These are phyloP conservation scores for Erinaceus europaeus DNA, from an alignment of 2,113 vertebrate species.

Conservation along the genomic window DNA sequence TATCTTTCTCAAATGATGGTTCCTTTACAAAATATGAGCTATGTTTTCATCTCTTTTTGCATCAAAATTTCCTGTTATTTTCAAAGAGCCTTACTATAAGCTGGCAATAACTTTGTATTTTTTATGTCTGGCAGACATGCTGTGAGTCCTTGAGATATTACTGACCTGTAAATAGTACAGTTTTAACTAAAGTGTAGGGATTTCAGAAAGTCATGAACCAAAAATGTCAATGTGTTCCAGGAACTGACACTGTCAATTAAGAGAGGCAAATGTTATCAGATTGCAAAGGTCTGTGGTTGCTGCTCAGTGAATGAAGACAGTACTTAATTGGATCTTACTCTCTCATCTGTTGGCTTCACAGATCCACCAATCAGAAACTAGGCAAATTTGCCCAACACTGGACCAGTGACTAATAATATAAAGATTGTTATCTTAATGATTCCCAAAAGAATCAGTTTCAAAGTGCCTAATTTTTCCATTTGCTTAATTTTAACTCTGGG, in stretches of 20 bases:
- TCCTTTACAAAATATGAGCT: neutral
- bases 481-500: neutral
- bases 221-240: neutral
- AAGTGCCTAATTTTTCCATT: neutral
- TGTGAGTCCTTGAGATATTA: neutral
- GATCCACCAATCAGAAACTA: neutral
- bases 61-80: neutral
- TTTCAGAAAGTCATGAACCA: conserved; percentile 10
- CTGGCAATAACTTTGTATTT: conserved; percentile 19
- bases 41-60: neutral
- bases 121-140: conserved; percentile 13
- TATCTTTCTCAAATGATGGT: neutral
- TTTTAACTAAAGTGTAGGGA: conserved; percentile 4
- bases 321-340: neutral
- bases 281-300: neutral
- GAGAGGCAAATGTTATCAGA: neutral
- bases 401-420: neutral
- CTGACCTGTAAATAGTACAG: conserved; percentile 48
- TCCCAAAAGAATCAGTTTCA: neutral
- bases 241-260: neutral
- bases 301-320: neutral
- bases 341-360: neutral
- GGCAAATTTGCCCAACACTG: neutral
- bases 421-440: neutral
- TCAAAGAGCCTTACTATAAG: neutral